phyloP scores from a whole-genome alignment of 2,113 vertebrate species.

The Epinephelus cyanopodus region DNA sequence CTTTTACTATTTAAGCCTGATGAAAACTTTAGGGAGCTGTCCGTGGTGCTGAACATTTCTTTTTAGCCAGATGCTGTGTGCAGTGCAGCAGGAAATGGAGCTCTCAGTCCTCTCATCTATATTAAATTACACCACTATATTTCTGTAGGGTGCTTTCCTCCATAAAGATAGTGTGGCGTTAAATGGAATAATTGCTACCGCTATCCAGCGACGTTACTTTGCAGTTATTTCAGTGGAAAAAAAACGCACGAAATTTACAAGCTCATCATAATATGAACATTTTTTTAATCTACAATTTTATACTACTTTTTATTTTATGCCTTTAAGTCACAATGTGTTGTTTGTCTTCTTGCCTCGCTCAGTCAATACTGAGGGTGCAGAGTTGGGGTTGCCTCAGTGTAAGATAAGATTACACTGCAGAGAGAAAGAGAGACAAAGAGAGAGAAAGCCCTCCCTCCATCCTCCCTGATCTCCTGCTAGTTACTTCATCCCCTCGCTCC shows the following conservation, averaged over 20 bases:
- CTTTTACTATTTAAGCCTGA: background rate
- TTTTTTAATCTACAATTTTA: background rate
- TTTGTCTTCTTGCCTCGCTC: background rate
- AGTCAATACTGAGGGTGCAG: constrained; percentile 15
- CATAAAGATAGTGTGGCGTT: background rate
- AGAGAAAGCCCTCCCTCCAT: constrained; percentile 18
- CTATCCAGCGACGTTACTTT: background rate
- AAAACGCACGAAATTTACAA: background rate
- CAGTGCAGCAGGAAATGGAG: constrained; percentile 26
- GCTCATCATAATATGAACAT: background rate
- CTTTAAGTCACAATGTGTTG: background rate
- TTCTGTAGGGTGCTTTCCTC: background rate
- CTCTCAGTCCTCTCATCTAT: constrained; percentile 11
- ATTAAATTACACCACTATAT: constrained; percentile 10
- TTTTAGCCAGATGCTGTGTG: background rate
- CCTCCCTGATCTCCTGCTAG: background rate
- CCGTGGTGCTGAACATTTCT: constrained; percentile 42
- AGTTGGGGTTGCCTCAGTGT: constrained; percentile 36
- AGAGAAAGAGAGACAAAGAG: constrained; percentile 35
- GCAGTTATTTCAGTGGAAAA: background rate
- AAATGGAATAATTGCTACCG: background rate
- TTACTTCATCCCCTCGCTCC: constrained; percentile 55
- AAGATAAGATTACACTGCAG: constrained; percentile 70
- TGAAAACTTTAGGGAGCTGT: constrained; percentile 27
- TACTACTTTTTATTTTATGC: background rate